These are phyloP conservation scores for Trematomus loennbergii DNA, from an alignment of 2,113 vertebrate species.

Conservation along the genomic window DNA sequence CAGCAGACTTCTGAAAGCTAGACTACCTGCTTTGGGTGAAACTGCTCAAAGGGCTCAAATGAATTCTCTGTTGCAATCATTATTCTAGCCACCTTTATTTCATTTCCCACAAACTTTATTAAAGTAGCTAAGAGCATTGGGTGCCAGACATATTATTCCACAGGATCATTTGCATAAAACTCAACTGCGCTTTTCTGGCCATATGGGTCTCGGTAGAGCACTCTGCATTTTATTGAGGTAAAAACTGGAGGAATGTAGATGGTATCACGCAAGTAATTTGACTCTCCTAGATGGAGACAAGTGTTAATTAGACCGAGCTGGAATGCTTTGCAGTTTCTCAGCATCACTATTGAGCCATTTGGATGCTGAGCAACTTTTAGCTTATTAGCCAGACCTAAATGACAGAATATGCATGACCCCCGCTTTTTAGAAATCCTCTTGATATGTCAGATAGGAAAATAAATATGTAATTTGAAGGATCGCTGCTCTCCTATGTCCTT, in stretches of 20 bases:
- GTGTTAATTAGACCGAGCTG: slow-evolving; percentile 58
- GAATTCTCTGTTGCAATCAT: slow-evolving; percentile 65
- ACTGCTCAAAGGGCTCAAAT: slow-evolving; percentile 48
- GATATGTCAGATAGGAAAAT: slow-evolving; percentile 37
- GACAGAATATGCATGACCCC: slow-evolving; percentile 42
- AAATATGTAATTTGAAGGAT: slow-evolving; percentile 37
- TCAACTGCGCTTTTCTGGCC: slow-evolving; percentile 54
- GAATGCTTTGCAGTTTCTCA: slow-evolving; percentile 33
- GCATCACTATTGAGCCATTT: slow-evolving; percentile 22
- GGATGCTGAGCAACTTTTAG: slow-evolving; percentile 6
- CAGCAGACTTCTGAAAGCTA: slow-evolving; percentile 46
- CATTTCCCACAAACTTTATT: slow-evolving; percentile 62
- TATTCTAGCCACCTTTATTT: slow-evolving; percentile 70
- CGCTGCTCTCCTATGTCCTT: slow-evolving; percentile 28
- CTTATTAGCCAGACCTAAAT: slow-evolving; percentile 23
- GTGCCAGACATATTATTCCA: slow-evolving; percentile 70
- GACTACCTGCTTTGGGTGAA: slow-evolving; percentile 56
- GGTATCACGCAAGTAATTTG: slow-evolving; percentile 41
- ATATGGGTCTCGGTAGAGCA: slow-evolving; percentile 42
- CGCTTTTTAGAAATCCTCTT: slow-evolving; percentile 31
- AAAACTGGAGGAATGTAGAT: slow-evolving; percentile 47
- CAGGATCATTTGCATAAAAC: slow-evolving; percentile 68
- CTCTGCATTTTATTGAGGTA: slow-evolving; percentile 38
- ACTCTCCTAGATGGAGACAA: slow-evolving; percentile 27
- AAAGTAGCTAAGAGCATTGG: slow-evolving; percentile 54